These are phyloP conservation scores for Hippoglossus hippoglossus DNA, from an alignment of 2,797 vertebrate genomes.

Conservation along the genomic window DNA sequence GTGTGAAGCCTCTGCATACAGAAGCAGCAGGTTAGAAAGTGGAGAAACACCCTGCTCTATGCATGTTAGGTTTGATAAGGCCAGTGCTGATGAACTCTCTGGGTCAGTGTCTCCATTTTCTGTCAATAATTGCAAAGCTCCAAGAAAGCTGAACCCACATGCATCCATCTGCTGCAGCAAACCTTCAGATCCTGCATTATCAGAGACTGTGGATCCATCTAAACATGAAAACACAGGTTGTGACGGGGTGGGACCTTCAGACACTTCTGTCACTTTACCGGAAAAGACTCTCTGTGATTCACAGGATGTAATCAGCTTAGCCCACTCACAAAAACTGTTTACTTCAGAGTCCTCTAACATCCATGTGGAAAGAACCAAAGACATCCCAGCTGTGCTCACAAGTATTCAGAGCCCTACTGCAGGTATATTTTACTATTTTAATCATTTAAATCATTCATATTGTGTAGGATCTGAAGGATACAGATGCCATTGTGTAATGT, in stretches of 20 bases:
- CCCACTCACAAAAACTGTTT: conserved; percentile 27
- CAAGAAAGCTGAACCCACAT: conserved; percentile 20
- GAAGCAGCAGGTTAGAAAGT: conserved; percentile 23
- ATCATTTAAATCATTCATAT: background rate
- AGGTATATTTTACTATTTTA: conserved; percentile 55
- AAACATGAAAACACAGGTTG: conserved; percentile 17
- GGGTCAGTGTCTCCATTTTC: conserved; percentile 24
- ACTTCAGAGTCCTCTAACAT: conserved; percentile 20
- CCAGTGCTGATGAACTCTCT: background rate
- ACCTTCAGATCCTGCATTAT: conserved; percentile 7
- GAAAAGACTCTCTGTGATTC: conserved; percentile 16
- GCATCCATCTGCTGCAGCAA: conserved; percentile 13
- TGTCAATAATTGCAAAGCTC: conserved; percentile 16
- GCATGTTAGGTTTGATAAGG: conserved; percentile 2
- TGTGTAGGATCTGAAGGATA: background rate
- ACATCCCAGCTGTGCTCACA: conserved; percentile 16
- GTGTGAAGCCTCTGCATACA: background rate
- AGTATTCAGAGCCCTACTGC: conserved; percentile 23
- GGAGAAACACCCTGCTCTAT: conserved; percentile 6
- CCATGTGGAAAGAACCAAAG: conserved; percentile 43
- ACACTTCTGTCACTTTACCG: background rate
- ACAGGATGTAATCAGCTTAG: conserved; percentile 23
- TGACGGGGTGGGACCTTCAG: conserved; percentile 16
- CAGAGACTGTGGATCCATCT: conserved; percentile 19
- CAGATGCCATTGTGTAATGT: background rate